Conservation (phyloP, 2,888 invertebrate species). For the Monoplex corrugatus region DNA sequence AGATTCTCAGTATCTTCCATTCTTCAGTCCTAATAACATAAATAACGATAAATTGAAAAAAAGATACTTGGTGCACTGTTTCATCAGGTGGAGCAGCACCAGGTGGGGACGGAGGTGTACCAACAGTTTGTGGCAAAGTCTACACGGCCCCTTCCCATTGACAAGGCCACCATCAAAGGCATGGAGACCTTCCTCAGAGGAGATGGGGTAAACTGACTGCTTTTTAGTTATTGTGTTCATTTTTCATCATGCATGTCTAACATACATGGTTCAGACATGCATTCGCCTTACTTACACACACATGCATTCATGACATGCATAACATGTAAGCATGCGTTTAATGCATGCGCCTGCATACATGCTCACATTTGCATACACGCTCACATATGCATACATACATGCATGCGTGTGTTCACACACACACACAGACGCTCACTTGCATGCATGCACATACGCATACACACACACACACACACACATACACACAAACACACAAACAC, state of each 20-base stretch:
- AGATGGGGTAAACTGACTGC: constrained; percentile 85
- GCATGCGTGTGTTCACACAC: background rate
- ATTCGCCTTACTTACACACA: too few species aligned
- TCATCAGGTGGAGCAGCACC: constrained; percentile 86
- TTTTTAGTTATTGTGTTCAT: background rate
- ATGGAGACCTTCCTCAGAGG: constrained; percentile 94
- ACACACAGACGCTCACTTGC: background rate
- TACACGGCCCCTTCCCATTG: constrained; percentile 90
- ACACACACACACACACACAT: background rate
- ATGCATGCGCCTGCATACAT: too few species aligned
- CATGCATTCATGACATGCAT: too few species aligned
- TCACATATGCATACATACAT: background rate
- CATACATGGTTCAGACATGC: too few species aligned
- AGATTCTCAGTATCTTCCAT: too few species aligned
- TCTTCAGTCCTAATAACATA: too few species aligned
- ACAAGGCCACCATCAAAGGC: constrained; percentile 85
- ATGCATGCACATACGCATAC: background rate
- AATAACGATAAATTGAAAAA: too few species aligned
- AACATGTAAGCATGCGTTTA: too few species aligned
- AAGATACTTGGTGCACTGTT: too few species aligned
- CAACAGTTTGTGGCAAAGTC: constrained; percentile 93
- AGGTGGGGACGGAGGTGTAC: constrained; percentile 94
- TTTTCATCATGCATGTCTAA: too few species aligned
- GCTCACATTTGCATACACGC: too few species aligned
- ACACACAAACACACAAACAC: background rate